Evolutionary conservation across 2,888 invertebrate genomes (phyloP), one percentile per base, ranked within the genome.

Genomic region (Icerya purchasi): DNA sequence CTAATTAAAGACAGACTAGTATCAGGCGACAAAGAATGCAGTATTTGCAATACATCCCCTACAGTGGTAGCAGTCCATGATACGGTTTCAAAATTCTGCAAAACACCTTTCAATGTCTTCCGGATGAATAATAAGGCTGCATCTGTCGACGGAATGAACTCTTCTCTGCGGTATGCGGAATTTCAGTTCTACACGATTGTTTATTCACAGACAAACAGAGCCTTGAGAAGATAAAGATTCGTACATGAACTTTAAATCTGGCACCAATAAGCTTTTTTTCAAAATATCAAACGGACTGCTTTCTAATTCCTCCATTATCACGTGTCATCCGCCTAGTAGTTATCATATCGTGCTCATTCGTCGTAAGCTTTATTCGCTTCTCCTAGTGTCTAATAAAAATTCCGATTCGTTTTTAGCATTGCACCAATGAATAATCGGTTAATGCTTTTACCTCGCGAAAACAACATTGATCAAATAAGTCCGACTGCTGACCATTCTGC

Each of bases 111-210:
- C 83, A 69, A 92, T 89, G 57, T 84, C 83, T 71, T 88, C 89
- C 3, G 91, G 90, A 70, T 91, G 86, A 54, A 90, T 83, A 64
- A 84, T 79, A 66, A 84, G 78, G 25, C 82, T 86, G 68, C 83
- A 78, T 66, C 86, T 83, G 69, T 87, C 85, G 66, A 84, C 79
- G 67, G 86, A 86, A 72, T 94, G 93, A 3, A 92, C 89, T 73
- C 92, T 93, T n/a, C n/a, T n/a, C 70, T 94, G 93, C 0, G 94
- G 94, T 61, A 96, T 75, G 70, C 94, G 94, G 71, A 93, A 94
- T 61, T 88, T 90, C 18, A 96, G 75, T 67, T 87, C 79, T 54
- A 89, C 83, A 81, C 86, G 87, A 68, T 83, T 82, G 70, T 90
- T 88, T 58, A 90, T 78, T 61, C 83, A 78, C 53, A 86, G 81